Conservation (phyloP, 1,140 invertebrate genomes). For the Lutraria rhynchaena region DNA sequence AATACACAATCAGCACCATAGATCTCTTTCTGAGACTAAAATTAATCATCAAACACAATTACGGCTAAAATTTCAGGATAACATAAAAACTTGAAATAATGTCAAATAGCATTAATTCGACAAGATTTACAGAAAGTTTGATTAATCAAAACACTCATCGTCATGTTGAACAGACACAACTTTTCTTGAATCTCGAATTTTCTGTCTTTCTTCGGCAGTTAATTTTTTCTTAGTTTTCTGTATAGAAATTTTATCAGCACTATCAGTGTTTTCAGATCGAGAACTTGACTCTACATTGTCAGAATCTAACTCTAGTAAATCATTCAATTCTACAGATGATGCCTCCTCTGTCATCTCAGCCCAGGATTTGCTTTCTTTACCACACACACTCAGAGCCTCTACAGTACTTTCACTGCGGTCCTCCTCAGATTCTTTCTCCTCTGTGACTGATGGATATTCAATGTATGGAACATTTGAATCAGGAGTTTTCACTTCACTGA, state of each 20-base stretch:
- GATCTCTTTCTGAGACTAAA: too few species aligned
- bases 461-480: too few species aligned
- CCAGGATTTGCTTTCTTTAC: slow-evolving; percentile 42
- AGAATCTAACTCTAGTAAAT: slow-evolving; percentile 22
- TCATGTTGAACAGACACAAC: slow-evolving; percentile 30
- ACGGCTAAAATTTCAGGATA: too few species aligned
- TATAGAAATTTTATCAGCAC: background rate
- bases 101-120: too few species aligned
- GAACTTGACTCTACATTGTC: background rate
- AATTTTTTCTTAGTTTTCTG: slow-evolving; percentile 7
- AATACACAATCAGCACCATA: too few species aligned
- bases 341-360: slow-evolving; percentile 41
- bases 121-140: background rate
- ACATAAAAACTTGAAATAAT: too few species aligned
- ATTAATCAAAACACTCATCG: slow-evolving; percentile 50
- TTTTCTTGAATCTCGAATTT: slow-evolving; percentile 25
- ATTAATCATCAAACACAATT: too few species aligned
- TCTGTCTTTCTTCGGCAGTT: slow-evolving; percentile 18
- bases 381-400: background rate
- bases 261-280: background rate
- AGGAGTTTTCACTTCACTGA: too few species aligned
- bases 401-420: slow-evolving; percentile 14
- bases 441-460: too few species aligned
- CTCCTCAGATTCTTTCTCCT: background rate
- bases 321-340: slow-evolving; percentile 30